Percentiles rank a stretch among this genome's conserved stretches.
These are phyloP conservation scores for Halichoeres trimaculatus DNA, from an alignment of 2,113 vertebrate genomes.

Conservation along the genomic window DNA sequence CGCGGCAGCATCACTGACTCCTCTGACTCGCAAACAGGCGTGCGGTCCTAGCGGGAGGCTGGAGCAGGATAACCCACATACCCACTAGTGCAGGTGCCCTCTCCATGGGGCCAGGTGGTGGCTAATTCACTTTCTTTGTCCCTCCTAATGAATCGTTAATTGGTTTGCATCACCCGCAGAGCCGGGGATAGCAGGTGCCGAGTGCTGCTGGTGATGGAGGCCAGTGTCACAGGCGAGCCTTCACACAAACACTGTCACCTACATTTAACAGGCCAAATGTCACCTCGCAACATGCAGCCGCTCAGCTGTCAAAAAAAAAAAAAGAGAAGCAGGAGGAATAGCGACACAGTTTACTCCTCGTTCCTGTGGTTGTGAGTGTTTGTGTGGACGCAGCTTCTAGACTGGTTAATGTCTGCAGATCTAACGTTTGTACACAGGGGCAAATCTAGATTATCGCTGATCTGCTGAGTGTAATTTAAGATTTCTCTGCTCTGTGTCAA, in stretches of 20 bases:
- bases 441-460: conserved; percentile 31
- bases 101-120: conserved; percentile 84
- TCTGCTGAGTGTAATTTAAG: conserved; percentile 21
- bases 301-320: conserved; percentile 29
- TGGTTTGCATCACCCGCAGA: conserved; percentile 83
- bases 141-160: conserved; percentile 86
- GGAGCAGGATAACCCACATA: conserved; percentile 74
- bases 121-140: conserved; percentile 82
- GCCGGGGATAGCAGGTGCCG: conserved; percentile 72
- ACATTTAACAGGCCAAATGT: conserved; percentile 74
- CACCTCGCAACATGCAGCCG: conserved; percentile 52
- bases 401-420: background rate
- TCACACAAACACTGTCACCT: conserved; percentile 38
- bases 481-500: conserved; percentile 34
- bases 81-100: conserved; percentile 82
- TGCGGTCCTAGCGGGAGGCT: conserved; percentile 50
- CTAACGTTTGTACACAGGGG: too few species aligned
- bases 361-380: background rate
- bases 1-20: conserved; percentile 25
- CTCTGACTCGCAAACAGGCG: conserved; percentile 52
- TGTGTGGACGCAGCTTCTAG: background rate
- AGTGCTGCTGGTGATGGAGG: conserved; percentile 67
- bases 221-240: conserved; percentile 49
- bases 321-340: conserved; percentile 4
- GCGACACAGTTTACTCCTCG: background rate